Percentiles rank a stretch among this genome's conserved stretches.
These are phyloP conservation scores for Phrynosoma platyrhinos DNA, from an alignment of 2,113 vertebrate species.

Conservation along the genomic window DNA sequence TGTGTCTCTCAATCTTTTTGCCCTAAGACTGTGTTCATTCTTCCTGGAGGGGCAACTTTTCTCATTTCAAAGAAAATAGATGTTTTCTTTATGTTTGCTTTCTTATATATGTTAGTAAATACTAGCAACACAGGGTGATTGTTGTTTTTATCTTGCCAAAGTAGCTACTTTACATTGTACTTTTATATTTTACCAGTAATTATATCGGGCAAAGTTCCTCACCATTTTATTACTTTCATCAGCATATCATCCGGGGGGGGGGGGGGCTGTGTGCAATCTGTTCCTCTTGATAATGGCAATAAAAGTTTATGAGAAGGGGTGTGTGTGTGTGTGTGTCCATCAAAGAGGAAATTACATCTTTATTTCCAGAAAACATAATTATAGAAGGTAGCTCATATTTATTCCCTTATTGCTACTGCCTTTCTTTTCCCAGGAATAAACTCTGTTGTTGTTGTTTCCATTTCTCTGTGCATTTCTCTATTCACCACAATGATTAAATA, in stretches of 20 bases:
- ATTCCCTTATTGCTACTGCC: background rate
- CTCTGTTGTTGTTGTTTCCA: background rate
- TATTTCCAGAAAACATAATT: slow-evolving; percentile 47
- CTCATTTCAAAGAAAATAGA: background rate
- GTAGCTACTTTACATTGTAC: slow-evolving; percentile 34
- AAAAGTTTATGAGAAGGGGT: slow-evolving; percentile 48
- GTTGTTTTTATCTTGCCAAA: background rate
- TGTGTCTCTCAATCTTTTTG: background rate
- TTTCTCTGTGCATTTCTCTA: background rate
- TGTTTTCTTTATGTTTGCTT: background rate
- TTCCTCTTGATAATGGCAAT: slow-evolving; percentile 59
- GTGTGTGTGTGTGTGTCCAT: background rate
- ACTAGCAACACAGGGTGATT: background rate
- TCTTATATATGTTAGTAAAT: background rate
- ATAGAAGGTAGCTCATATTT: slow-evolving; percentile 47
- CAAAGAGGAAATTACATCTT: slow-evolving; percentile 52
- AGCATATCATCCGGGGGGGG: slow-evolving; percentile 43
- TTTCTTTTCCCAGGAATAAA: background rate
- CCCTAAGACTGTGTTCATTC: background rate
- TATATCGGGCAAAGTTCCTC: slow-evolving; percentile 59
- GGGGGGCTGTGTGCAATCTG: slow-evolving; percentile 23
- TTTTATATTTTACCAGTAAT: slow-evolving; percentile 62
- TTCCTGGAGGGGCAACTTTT: background rate
- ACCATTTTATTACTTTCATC: slow-evolving; percentile 54
- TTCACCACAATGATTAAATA: background rate